phyloP scores from a whole-genome alignment of 2,113 vertebrate genomes.

The Gadus macrocephalus region DNA sequence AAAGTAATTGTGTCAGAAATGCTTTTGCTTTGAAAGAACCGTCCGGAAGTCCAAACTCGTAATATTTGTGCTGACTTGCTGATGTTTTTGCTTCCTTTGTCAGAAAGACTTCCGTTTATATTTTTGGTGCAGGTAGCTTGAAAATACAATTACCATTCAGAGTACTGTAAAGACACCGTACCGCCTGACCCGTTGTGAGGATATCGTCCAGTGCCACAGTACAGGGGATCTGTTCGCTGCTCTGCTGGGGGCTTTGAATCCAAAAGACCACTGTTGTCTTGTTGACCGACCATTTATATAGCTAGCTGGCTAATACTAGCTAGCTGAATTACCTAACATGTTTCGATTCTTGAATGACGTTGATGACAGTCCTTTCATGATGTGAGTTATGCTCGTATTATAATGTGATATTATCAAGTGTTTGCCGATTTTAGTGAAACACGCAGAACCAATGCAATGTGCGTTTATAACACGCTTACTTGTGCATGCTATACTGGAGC shows the following conservation, averaged over 20 bases:
- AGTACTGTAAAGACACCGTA: neutral
- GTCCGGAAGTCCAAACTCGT: slow-evolving; percentile 9
- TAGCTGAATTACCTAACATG: slow-evolving; percentile 68
- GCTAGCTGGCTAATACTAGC: slow-evolving; percentile 68
- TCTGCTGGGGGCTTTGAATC: slow-evolving; percentile 7
- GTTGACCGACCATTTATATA: slow-evolving; percentile 53
- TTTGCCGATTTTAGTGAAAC: neutral
- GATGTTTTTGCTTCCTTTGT: slow-evolving; percentile 68
- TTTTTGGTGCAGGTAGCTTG: slow-evolving; percentile 64
- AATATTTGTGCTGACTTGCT: slow-evolving; percentile 22
- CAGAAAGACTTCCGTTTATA: slow-evolving; percentile 74
- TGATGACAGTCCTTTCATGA: slow-evolving; percentile 75
- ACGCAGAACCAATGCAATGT: neutral
- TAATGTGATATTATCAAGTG: neutral
- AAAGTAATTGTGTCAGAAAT: too few species aligned
- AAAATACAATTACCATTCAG: slow-evolving; percentile 37
- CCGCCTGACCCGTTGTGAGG: slow-evolving; percentile 3
- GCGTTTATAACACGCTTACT: neutral
- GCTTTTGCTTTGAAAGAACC: slow-evolving; percentile 40
- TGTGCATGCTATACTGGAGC: slow-evolving; percentile 12
- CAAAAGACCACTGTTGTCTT: slow-evolving; percentile 30
- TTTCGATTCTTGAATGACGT: slow-evolving; percentile 77
- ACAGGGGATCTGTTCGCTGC: slow-evolving; percentile 10
- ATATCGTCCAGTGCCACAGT: neutral
- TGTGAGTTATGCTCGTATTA: slow-evolving; percentile 61